phyloP scores from a whole-genome alignment of 2,888 invertebrate species.

The Barypeithes pellucidus region DNA sequence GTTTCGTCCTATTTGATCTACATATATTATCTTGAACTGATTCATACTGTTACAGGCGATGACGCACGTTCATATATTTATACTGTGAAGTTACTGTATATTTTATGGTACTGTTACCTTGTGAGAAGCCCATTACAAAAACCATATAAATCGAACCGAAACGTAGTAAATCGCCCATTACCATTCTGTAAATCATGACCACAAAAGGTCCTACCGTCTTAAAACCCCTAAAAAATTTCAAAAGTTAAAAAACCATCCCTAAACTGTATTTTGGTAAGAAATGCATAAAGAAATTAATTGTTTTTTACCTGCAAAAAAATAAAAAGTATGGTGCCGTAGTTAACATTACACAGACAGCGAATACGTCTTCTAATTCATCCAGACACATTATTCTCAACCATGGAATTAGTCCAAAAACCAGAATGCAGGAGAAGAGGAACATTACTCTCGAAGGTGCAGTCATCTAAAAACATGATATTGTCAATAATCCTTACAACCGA shows the following conservation, averaged over 20 bases:
- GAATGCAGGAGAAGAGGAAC: slow-evolving; percentile 93
- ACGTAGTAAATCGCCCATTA: slow-evolving; percentile 94
- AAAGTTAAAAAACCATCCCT: not conserved
- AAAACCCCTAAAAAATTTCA: slow-evolving; percentile 83
- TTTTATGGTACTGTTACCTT: too few species aligned
- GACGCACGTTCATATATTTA: too few species aligned
- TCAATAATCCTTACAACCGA: too few species aligned
- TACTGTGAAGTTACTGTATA: too few species aligned
- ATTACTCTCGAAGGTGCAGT: slow-evolving; percentile 93
- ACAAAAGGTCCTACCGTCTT: slow-evolving; percentile 99
- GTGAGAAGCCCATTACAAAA: slow-evolving; percentile 97
- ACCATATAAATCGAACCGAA: slow-evolving; percentile 98
- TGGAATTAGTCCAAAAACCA: slow-evolving; percentile 87
- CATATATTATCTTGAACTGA: too few species aligned
- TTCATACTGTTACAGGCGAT: too few species aligned
- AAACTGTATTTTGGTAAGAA: not conserved
- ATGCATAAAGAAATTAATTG: too few species aligned
- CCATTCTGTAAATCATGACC: slow-evolving; percentile 99
- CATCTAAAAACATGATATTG: slow-evolving; percentile 74
- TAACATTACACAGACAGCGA: slow-evolving; percentile 94
- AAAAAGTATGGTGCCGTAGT: slow-evolving; percentile 97
- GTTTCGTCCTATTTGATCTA: too few species aligned
- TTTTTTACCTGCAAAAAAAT: slow-evolving; percentile 91
- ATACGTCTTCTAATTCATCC: slow-evolving; percentile 90
- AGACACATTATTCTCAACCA: slow-evolving; percentile 88